These are phyloP conservation scores for Agrochola lota DNA, from an alignment of 2,888 invertebrate species.

Conservation along the genomic window DNA sequence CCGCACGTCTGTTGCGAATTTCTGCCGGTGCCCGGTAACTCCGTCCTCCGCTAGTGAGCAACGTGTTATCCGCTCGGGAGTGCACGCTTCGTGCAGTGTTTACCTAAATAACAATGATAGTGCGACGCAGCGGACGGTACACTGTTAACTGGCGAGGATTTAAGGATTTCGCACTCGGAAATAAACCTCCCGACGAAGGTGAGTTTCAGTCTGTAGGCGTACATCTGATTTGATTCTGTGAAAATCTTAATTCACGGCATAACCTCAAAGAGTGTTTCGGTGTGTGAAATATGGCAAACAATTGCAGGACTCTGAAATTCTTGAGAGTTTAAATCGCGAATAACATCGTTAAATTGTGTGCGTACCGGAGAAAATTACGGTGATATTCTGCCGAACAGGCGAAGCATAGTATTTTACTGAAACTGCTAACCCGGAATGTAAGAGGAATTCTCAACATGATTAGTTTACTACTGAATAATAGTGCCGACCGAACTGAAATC, in stretches of 20 bases:
- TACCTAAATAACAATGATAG: constrained; percentile 83
- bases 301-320: constrained; percentile 34
- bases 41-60: constrained; percentile 71
- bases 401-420: constrained; percentile 20
- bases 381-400: constrained; percentile 23
- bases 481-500: constrained; percentile 15
- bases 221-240: constrained; percentile 61
- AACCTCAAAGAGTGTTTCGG: constrained; percentile 74
- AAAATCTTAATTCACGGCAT: constrained; percentile 65
- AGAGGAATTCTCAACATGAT: constrained; percentile 22
- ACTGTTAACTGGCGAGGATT: constrained; percentile 89
- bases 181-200: constrained; percentile 89
- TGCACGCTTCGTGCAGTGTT: constrained; percentile 66
- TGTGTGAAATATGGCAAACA: constrained; percentile 36
- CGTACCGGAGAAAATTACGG: constrained; percentile 24
- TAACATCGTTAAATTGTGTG: constrained; percentile 44
- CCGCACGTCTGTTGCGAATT: constrained; percentile 75
- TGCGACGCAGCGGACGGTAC: constrained; percentile 89
- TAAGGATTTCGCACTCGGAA: constrained; percentile 86
- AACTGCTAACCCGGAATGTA: constrained; percentile 17
- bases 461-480: constrained; percentile 37
- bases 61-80: constrained; percentile 67
- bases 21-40: constrained; percentile 73
- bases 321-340: constrained; percentile 27
- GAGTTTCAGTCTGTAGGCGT: constrained; percentile 67